Conservation (phyloP, 2,888 invertebrate species). For the Amphipyra berbera region DNA sequence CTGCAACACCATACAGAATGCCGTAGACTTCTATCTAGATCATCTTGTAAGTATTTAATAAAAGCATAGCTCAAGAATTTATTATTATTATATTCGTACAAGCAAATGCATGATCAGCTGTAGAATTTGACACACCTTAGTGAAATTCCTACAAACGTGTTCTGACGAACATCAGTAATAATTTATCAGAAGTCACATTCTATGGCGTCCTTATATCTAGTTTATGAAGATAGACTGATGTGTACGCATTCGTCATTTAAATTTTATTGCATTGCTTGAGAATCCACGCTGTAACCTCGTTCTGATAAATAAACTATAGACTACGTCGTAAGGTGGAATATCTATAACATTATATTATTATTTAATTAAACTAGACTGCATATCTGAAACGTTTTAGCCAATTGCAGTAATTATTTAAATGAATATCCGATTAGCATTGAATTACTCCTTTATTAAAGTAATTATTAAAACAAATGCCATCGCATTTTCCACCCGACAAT, state of each 20-base stretch:
- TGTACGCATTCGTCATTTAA: not conserved
- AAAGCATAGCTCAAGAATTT: not conserved
- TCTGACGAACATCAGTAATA: too few relatives aligned
- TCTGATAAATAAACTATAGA: not conserved
- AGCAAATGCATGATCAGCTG: too few relatives aligned
- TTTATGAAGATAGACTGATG: slow-evolving; percentile 2
- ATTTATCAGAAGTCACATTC: too few relatives aligned
- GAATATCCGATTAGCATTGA: not conserved
- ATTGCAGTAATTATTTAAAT: slow-evolving; percentile 11
- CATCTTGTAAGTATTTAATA: slow-evolving; percentile 69
- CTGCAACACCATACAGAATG: slow-evolving; percentile 92
- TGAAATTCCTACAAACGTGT: too few relatives aligned
- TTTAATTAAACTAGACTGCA: too few relatives aligned
- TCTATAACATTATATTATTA: too few relatives aligned
- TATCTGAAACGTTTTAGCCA: slow-evolving; percentile 1
- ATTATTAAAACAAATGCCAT: too few relatives aligned
- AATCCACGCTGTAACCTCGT: not conserved
- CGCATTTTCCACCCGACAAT: too few relatives aligned
- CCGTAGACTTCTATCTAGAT: slow-evolving; percentile 91
- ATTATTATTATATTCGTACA: not conserved
- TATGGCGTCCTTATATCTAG: not conserved
- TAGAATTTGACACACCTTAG: too few relatives aligned
- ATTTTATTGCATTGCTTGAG: not conserved
- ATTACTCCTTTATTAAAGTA: not conserved
- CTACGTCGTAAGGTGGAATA: too few relatives aligned